Percentiles rank a stretch among this genome's conserved stretches.
phyloP scores from a whole-genome alignment of 1,140 invertebrate genomes.

The Cotesia chilonis region DNA sequence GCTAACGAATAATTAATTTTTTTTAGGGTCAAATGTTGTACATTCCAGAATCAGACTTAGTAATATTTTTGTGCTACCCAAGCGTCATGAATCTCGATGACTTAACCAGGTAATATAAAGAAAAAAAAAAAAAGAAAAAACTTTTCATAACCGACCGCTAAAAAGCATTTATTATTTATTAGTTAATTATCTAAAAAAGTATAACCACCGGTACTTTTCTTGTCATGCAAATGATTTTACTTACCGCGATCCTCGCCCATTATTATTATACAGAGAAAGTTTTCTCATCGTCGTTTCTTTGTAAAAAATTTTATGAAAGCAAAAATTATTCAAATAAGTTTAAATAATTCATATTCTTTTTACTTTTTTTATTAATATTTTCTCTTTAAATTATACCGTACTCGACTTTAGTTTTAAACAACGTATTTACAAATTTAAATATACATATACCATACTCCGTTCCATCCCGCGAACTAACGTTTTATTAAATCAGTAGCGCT shows the following conservation, averaged over 20 bases:
- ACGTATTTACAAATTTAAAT: too few relatives aligned
- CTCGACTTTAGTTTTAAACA: too few relatives aligned
- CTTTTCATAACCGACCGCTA: slow-evolving; percentile 8
- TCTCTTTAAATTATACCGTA: too few relatives aligned
- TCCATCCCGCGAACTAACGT: too few relatives aligned
- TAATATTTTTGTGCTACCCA: slow-evolving; percentile 94
- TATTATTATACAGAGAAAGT: slow-evolving; percentile 6
- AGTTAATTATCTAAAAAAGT: not conserved
- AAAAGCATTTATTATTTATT: not conserved
- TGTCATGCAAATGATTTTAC: slow-evolving; percentile 6
- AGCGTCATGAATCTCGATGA: slow-evolving; percentile 95
- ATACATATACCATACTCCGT: too few relatives aligned
- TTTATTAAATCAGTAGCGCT: slow-evolving; percentile 6
- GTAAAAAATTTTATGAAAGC: not conserved
- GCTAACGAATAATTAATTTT: not conserved
- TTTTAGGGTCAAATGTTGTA: slow-evolving; percentile 95
- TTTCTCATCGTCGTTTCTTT: slow-evolving; percentile 19
- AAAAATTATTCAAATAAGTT: slow-evolving; percentile 20
- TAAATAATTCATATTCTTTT: slow-evolving; percentile 19
- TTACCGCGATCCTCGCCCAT: not conserved
- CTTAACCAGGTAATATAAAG: slow-evolving; percentile 76
- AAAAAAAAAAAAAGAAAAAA: not conserved
- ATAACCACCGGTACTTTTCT: slow-evolving; percentile 2
- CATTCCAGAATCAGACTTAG: slow-evolving; percentile 86
- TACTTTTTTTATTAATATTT: too few relatives aligned